Evolutionary conservation across 2,888 invertebrate species (phyloP).

Genomic region (Cepaea hortensis): DNA sequence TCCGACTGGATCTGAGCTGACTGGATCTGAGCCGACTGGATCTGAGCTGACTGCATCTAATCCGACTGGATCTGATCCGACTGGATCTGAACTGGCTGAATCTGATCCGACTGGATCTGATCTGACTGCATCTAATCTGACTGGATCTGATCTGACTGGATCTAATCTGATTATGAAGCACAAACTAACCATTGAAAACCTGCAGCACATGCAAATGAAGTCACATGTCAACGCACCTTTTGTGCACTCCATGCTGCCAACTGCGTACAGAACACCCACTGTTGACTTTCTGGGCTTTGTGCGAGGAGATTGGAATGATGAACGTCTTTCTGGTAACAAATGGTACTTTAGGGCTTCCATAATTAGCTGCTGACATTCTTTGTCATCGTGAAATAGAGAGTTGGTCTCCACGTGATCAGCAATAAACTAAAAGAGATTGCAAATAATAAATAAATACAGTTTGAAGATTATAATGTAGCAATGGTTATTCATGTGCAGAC

Average conservation of each 20-base stretch:
- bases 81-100: too few species aligned
- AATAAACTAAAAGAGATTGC: constrained; percentile 83
- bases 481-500: not conserved
- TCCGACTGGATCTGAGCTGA: too few species aligned
- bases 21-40: too few species aligned
- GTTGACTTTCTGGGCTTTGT: constrained; percentile 94
- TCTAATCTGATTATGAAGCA: too few species aligned
- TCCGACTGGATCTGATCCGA: too few species aligned
- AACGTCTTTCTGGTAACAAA: constrained; percentile 88
- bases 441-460: not conserved
- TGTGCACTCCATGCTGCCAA: constrained; percentile 94
- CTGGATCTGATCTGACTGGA: too few species aligned
- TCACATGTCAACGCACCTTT: constrained; percentile 80
- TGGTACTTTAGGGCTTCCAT: constrained; percentile 97
- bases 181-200: too few species aligned
- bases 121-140: too few species aligned
- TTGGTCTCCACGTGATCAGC: constrained; percentile 89
- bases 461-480: too few species aligned
- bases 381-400: constrained; percentile 81
- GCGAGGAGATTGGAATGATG: constrained; percentile 83
- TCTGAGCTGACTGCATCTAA: too few species aligned
- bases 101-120: too few species aligned
- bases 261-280: constrained; percentile 89
- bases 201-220: too few species aligned
- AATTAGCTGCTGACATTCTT: constrained; percentile 88